These are phyloP conservation scores for Enteromius viviparus DNA, from an alignment of 2,797 vertebrate genomes.

Conservation along the genomic window DNA sequence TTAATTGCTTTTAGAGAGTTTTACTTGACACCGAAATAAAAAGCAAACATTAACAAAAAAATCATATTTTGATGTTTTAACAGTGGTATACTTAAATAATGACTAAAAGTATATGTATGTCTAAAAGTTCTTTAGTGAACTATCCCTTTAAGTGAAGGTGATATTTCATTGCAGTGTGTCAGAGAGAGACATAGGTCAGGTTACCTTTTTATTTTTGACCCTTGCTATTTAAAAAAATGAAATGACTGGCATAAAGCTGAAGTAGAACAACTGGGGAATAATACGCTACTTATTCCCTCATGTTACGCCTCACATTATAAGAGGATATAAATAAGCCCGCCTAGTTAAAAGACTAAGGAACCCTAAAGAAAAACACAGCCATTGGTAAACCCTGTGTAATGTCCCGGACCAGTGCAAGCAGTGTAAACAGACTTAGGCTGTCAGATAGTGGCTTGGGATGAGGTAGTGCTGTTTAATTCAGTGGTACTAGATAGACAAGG, in stretches of 20 bases:
- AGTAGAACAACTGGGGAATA: constrained; percentile 26
- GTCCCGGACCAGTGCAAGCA: constrained; percentile 10
- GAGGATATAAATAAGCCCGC: constrained; percentile 48
- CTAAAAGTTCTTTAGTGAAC: background rate
- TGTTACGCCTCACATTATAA: constrained; percentile 47
- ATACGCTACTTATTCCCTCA: constrained; percentile 27
- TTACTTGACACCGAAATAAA: background rate
- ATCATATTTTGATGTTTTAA: background rate
- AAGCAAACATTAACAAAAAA: background rate
- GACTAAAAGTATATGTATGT: background rate
- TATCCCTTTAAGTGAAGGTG: constrained; percentile 10
- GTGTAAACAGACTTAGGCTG: background rate
- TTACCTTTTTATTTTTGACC: constrained; percentile 28
- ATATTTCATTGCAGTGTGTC: constrained; percentile 57
- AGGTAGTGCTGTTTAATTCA: constrained; percentile 25
- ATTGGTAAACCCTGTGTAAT: constrained; percentile 20
- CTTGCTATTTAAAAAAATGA: constrained; percentile 12
- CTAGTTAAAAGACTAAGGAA: constrained; percentile 36
- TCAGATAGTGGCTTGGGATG: constrained; percentile 24
- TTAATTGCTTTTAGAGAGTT: background rate
- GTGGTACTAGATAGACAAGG: background rate
- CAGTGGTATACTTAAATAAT: background rate
- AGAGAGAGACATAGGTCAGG: background rate
- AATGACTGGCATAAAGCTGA: background rate
- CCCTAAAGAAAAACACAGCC: constrained; percentile 5